Evolutionary conservation across 2,888 invertebrate species (phyloP), one percentile per base, ranked within the genome.

Genomic region (Catocala nupta): DNA sequence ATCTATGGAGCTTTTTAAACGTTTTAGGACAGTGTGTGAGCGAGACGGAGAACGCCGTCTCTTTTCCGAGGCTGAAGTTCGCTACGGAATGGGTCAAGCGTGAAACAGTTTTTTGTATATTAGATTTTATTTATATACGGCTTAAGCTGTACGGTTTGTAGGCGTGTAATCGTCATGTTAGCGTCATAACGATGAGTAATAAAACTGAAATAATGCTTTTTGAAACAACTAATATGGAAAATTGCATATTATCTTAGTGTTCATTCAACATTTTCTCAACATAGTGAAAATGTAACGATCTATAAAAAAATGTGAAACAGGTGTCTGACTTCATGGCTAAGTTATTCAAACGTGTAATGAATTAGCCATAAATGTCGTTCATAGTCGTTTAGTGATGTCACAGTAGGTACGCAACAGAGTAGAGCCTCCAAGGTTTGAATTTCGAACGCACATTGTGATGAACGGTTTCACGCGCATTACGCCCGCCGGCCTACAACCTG

Each of bases 1-100:
- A 94, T 94, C 94, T 94, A 92, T 94, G 89, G 86, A 91, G 91
- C 89, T 88, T 90, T 93, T 93, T 90, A 92, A 88, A 89, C 88
- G 87, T 87, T 92, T 91, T 86, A 86, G 86, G 82, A 80, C 80
- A 68, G 74, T 51, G 83, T 62, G 81, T 52, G 85, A 88, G 71
- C 72, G 82, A 82, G 88, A 86, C 59, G 68, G 76, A 52, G 34
- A 39, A 47, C 56, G 47, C 51, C 69, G 60, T 83, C 85, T 84
- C 83, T 77, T 70, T 87, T 81, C 64, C 70, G 66, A 74, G 61
- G 69, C 75, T 85, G 83, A 88, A 88, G 85, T 85, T 85, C 68
- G 68, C 44, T 64, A 64, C 59, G 59, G 64, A 72, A 71, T 59
- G 55, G 72, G 81, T 73, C 78, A 81, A 81, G 84, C 59, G 80